phyloP scores from a whole-genome alignment of 2,888 invertebrate genomes.

The Acronicta alni region DNA sequence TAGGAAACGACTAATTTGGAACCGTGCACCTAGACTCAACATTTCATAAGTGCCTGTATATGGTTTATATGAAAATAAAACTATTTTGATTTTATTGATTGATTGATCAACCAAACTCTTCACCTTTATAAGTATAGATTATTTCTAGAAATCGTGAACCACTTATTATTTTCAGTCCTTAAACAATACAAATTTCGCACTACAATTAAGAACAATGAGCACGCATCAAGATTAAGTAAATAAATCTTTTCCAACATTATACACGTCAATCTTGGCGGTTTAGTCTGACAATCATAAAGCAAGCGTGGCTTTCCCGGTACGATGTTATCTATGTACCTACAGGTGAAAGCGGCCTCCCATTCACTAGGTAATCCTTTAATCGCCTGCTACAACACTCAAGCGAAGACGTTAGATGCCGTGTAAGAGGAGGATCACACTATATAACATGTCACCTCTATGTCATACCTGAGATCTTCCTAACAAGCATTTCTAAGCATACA shows the following conservation, averaged over 20 bases:
- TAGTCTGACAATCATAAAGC: conserved; percentile 18
- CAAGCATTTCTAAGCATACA: not conserved
- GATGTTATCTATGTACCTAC: conserved; percentile 51
- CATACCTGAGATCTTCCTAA: no score
- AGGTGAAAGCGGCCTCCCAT: conserved; percentile 43
- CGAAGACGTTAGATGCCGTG: conserved; percentile 25
- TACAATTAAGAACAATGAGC: not conserved
- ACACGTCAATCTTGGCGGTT: conserved; percentile 23
- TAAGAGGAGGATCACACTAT: conserved; percentile 2
- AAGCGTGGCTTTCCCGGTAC: conserved; percentile 37
- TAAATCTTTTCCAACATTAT: conserved; percentile 3
- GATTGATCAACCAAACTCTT: no score
- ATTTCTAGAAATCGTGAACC: no score
- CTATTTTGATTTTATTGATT: no score
- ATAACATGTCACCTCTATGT: conserved; percentile 9
- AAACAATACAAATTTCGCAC: not conserved
- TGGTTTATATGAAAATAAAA: no score
- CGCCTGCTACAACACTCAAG: conserved; percentile 31
- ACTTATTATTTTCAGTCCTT: no score
- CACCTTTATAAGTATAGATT: no score
- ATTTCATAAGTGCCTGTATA: no score
- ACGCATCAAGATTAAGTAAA: not conserved
- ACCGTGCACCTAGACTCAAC: no score
- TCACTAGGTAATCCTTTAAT: conserved; percentile 48
- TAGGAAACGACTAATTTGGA: no score